Evolutionary conservation across 2,113 vertebrate genomes (phyloP), one percentile per base, ranked within the genome.

Genomic region (Boleophthalmus pectinirostris): DNA sequence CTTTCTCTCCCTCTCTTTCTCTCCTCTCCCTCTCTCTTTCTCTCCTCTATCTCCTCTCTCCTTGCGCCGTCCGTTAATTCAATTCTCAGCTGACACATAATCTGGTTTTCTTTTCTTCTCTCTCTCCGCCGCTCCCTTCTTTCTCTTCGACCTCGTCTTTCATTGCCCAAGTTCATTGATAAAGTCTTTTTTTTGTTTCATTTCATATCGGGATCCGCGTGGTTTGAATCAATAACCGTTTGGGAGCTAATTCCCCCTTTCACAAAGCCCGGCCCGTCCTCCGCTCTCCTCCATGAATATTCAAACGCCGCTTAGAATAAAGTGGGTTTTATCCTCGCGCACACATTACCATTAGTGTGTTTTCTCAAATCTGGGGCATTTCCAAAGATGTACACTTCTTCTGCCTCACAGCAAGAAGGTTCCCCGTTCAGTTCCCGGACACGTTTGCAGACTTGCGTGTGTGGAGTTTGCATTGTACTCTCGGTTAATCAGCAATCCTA

Each of bases 211-310:
- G 68, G 83, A 78, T 87, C 80, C 72, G 84, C 79, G 53, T 77
- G 83, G 84, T 77, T 78, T 89, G 85, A 91, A 88, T 90, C 88
- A 90, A 91, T 89, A 88, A 77, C 79, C 60, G 75, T 87, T 89
- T 84, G 21, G 38, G 80, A 70, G 87, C 78, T 89, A 88, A 90
- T 90, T 90, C 86, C 84, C 82, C 72, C 80, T 14, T 5, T 77
- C 87, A 86, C 86, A 83, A 87, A 88, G 85, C 86, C 88, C 87
- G 80, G 81, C 74, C 78, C 72, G 64, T 74, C 81, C 72, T 64
- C 65, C 47, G 33, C 76, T 29, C 38, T 23, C 18, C 24, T 8
- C 6, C n/a, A 85, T 90, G 84, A 86, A 90, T 90, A 90, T 91
- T 91, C 90, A 89, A 85, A 89, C 70, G 67, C 9, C 5, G 54